phyloP scores from a whole-genome alignment of 2,113 vertebrate species.

The Oreocharis arfaki region DNA sequence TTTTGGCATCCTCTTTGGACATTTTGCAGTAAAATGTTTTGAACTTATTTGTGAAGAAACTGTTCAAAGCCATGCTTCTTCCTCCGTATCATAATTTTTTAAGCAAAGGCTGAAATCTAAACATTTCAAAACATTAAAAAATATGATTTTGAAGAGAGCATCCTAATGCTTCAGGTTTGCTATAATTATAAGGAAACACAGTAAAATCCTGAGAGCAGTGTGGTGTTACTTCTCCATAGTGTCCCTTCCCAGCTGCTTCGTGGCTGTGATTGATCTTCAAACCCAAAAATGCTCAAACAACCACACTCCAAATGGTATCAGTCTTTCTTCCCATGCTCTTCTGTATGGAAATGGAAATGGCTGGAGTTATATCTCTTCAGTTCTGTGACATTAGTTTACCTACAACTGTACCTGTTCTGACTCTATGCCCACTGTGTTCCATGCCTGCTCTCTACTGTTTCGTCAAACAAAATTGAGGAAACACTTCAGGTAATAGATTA shows the following conservation, averaged over 20 bases:
- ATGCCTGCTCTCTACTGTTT: fast-evolving
- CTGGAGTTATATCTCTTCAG: not conserved
- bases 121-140: not conserved
- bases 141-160: not conserved
- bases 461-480: not conserved
- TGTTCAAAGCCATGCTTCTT: not conserved
- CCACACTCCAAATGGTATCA: fast-evolving
- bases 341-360: not conserved
- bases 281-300: not conserved
- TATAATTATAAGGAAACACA: not conserved
- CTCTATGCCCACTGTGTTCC: fast-evolving
- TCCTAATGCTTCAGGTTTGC: not conserved
- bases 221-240: not conserved
- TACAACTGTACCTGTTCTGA: not conserved
- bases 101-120: not conserved
- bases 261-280: fast-evolving
- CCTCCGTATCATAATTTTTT: not conserved
- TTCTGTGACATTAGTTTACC: not conserved
- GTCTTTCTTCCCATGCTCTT: not conserved
- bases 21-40: not conserved
- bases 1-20: not conserved
- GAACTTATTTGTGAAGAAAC: not conserved
- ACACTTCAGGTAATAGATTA: not conserved
- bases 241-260: not conserved
- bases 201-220: not conserved